Evolutionary conservation across 2,113 vertebrate species (phyloP).

Genomic region (Psittacara wagleri): DNA sequence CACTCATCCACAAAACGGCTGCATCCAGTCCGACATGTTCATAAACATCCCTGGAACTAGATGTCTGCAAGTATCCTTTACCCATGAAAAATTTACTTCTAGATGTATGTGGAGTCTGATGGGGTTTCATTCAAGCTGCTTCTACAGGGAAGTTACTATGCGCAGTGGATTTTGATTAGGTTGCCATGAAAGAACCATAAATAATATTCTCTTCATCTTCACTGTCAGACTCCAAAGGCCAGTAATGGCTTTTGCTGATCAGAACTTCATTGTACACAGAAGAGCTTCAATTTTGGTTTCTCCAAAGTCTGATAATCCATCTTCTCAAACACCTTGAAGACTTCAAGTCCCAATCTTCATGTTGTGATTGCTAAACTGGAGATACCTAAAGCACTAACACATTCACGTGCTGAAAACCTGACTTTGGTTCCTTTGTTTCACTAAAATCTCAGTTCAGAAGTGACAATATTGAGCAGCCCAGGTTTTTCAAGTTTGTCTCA

Average conservation of each 20-base stretch:
- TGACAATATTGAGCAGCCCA: not conserved
- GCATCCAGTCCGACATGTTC: not conserved
- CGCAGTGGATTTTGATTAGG: not conserved
- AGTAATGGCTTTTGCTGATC: not conserved
- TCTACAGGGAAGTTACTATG: not conserved
- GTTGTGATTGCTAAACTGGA: not conserved
- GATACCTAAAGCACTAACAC: not conserved
- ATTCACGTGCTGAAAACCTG: not conserved
- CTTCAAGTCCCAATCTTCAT: not conserved
- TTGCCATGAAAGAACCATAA: not conserved
- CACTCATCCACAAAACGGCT: not conserved
- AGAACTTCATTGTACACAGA: not conserved
- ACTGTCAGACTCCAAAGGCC: not conserved
- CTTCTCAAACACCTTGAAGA: not conserved
- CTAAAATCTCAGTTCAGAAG: not conserved
- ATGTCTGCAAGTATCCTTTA: not conserved
- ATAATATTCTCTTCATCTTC: not conserved
- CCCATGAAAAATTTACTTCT: not conserved
- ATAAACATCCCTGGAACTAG: not conserved
- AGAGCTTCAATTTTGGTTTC: not conserved
- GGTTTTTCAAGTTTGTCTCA: not conserved
- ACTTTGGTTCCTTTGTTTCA: not conserved
- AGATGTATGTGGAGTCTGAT: not conserved
- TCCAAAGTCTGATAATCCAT: not conserved
- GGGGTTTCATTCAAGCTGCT: not conserved